phyloP scores from a whole-genome alignment of 2,888 invertebrate species.

The Bellardia pandia region DNA sequence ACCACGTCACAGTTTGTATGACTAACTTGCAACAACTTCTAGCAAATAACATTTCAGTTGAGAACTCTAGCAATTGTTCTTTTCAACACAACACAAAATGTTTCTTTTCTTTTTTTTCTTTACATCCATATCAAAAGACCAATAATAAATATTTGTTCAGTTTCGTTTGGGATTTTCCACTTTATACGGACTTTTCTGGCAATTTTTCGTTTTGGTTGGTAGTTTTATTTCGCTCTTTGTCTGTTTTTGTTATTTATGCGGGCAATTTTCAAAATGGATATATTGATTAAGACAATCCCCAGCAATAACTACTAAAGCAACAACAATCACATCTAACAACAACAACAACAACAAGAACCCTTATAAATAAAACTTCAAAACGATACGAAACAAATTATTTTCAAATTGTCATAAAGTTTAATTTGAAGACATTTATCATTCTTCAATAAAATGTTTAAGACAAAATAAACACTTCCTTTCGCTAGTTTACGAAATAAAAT shows the following conservation, averaged over 20 bases:
- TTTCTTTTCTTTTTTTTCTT: conserved; percentile 24
- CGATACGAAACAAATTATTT: conserved; percentile 70
- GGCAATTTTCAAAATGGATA: conserved; percentile 74
- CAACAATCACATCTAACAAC: conserved; percentile 1
- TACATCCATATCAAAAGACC: conserved; percentile 62
- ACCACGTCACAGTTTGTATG: conserved; percentile 68
- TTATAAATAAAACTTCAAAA: conserved; percentile 61
- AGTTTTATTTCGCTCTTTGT: not conserved
- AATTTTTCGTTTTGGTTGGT: conserved; percentile 22
- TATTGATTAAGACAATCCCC: conserved; percentile 75
- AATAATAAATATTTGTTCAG: conserved; percentile 68
- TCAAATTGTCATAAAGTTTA: conserved; percentile 73
- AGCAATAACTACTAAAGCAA: conserved; percentile 40
- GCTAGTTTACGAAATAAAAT: conserved; percentile 29
- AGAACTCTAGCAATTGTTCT: conserved; percentile 70
- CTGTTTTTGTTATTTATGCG: conserved; percentile 73
- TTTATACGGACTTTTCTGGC: conserved; percentile 19
- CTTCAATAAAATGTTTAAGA: conserved; percentile 62
- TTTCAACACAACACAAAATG: conserved; percentile 56
- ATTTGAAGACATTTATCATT: conserved; percentile 71
- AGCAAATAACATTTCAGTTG: conserved; percentile 64
- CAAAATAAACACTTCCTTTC: conserved; percentile 63
- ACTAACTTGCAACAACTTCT: conserved; percentile 71
- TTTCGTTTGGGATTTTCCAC: conserved; percentile 58
- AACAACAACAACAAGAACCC: conserved; percentile 48